These are phyloP conservation scores for Esox lucius DNA, from an alignment of 2,797 vertebrate genomes.

Conservation along the genomic window DNA sequence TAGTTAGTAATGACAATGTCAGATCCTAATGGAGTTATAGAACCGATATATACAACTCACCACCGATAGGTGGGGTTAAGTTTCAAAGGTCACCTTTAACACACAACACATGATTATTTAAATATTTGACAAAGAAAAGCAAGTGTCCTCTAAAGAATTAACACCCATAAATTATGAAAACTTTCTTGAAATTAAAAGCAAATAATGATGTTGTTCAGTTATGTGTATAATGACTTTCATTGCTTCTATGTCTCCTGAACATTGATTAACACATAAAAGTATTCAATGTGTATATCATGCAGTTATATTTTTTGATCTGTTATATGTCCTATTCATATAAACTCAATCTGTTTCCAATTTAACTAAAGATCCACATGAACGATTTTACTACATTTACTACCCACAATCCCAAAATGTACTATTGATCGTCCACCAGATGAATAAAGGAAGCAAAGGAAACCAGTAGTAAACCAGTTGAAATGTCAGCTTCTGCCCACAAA, in stretches of 20 bases:
- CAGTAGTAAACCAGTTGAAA: neutral
- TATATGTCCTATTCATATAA: slow-evolving; percentile 10
- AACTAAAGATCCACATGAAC: slow-evolving; percentile 16
- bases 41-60: too few species aligned
- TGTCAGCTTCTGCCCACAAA: neutral
- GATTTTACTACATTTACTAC: slow-evolving; percentile 14
- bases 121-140: neutral
- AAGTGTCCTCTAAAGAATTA: too few species aligned
- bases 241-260: neutral
- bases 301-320: neutral
- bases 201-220: neutral
- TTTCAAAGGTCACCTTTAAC: neutral
- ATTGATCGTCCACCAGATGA: slow-evolving; percentile 7
- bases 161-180: neutral
- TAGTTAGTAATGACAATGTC: too few species aligned
- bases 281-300: neutral
- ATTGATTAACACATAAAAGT: neutral
- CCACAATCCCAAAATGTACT: neutral
- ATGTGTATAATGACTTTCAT: neutral
- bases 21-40: too few species aligned
- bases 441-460: neutral
- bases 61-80: too few species aligned
- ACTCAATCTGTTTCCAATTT: slow-evolving; percentile 9
- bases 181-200: neutral
- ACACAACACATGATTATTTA: neutral